phyloP scores from a whole-genome alignment of 2,888 invertebrate genomes.

The Merodon equestris region DNA sequence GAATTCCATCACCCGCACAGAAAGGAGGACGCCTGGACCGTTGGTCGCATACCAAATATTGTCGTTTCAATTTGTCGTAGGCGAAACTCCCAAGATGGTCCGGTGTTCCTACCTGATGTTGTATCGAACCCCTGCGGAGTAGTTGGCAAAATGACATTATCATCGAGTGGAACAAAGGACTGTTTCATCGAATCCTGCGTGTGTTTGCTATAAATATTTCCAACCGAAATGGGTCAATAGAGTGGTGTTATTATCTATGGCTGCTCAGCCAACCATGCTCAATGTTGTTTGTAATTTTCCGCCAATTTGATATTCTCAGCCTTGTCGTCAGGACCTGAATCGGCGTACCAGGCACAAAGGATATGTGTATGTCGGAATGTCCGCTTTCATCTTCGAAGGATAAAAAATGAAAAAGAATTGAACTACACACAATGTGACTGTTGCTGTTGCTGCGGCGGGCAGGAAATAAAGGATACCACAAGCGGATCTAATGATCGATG shows the following conservation, averaged over 20 bases:
- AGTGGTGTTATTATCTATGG: constrained; percentile 9
- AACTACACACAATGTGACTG: constrained; percentile 29
- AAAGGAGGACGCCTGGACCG: constrained; percentile 2
- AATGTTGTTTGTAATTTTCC: constrained; percentile 67
- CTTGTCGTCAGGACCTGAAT: background rate
- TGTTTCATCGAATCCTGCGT: constrained; percentile 31
- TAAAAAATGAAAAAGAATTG: constrained; percentile 1
- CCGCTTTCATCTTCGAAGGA: constrained; percentile 46
- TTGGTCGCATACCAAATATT: constrained; percentile 59
- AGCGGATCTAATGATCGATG: constrained; percentile 66
- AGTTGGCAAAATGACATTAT: constrained; percentile 69
- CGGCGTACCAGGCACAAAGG: background rate
- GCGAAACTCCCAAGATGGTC: too few relatives aligned
- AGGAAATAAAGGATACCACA: constrained; percentile 62
- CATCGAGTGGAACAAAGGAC: constrained; percentile 31
- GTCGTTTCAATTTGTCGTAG: constrained; percentile 56
- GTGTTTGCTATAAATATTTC: constrained; percentile 61
- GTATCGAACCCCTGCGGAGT: constrained; percentile 43
- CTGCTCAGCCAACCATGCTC: constrained; percentile 54
- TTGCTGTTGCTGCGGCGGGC: constrained; percentile 1
- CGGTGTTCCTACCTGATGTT: constrained; percentile 52
- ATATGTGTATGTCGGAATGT: constrained; percentile 49
- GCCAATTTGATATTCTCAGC: constrained; percentile 48
- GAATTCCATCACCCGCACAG: constrained; percentile 54
- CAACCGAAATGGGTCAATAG: constrained; percentile 52